These are phyloP conservation scores for Melanogrammus aeglefinus DNA, from an alignment of 2,797 vertebrate species.

Conservation along the genomic window DNA sequence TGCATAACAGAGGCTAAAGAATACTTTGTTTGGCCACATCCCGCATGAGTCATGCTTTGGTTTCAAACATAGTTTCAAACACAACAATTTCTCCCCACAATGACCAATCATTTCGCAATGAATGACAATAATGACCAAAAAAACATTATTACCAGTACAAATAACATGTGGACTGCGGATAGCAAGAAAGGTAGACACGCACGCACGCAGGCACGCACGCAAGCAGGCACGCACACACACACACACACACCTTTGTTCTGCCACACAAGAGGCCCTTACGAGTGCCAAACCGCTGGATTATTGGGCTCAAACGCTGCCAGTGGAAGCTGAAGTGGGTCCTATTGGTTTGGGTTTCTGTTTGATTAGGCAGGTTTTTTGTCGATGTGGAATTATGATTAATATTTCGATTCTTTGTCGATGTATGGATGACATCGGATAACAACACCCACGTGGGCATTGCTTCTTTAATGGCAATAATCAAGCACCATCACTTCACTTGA, in stretches of 20 bases:
- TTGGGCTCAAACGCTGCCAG: constrained; percentile 21
- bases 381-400: neutral
- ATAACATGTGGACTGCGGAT: too few relatives aligned
- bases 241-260: constrained; percentile 30
- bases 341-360: too few relatives aligned
- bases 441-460: neutral
- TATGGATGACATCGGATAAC: neutral
- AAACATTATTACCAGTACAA: too few relatives aligned
- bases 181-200: too few relatives aligned
- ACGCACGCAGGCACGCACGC: neutral
- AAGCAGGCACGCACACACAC: neutral
- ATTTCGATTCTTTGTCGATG: neutral
- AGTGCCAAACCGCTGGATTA: constrained; percentile 21
- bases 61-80: too few relatives aligned
- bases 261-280: constrained; percentile 14
- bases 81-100: too few relatives aligned
- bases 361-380: too few relatives aligned
- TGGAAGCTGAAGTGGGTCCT: constrained; percentile 7
- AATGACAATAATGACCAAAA: too few relatives aligned
- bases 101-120: too few relatives aligned
- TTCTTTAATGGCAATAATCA: neutral
- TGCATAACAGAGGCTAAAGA: too few relatives aligned
- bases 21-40: too few relatives aligned
- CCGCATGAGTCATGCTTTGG: too few relatives aligned
- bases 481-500: neutral